Evolutionary conservation across 2,888 invertebrate genomes (phyloP).

Genomic region (Anorthoa munda): DNA sequence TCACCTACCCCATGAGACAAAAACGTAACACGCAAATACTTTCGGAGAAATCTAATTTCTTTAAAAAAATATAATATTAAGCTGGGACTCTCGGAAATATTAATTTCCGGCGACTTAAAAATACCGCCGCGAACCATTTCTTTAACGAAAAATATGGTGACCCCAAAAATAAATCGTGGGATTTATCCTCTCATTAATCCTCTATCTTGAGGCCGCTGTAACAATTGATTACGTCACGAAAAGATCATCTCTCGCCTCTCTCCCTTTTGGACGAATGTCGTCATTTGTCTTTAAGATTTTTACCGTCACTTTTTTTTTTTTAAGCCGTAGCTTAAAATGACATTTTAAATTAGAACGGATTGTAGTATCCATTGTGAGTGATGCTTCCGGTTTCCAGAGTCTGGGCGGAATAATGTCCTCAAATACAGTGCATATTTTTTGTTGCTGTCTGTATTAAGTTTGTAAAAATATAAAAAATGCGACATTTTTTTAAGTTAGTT

Average conservation of each 20-base stretch:
- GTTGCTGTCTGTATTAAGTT: background rate
- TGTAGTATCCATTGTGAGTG: slow-evolving; percentile 32
- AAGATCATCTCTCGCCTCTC: slow-evolving; percentile 57
- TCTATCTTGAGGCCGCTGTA: slow-evolving; percentile 53
- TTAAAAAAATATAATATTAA: slow-evolving; percentile 59
- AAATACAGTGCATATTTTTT: background rate
- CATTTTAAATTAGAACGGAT: slow-evolving; percentile 46
- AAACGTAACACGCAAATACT: slow-evolving; percentile 48
- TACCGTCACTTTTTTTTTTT: slow-evolving; percentile 38
- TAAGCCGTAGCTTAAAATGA: slow-evolving; percentile 42
- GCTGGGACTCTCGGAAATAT: slow-evolving; percentile 68
- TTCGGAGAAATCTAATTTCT: slow-evolving; percentile 59
- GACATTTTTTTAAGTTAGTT: background rate
- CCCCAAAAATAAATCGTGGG: slow-evolving; percentile 66
- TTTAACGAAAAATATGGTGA: slow-evolving; percentile 69
- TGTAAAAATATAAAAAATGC: background rate
- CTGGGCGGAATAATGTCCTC: background rate
- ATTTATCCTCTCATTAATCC: slow-evolving; percentile 71
- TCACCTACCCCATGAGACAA: slow-evolving; percentile 46
- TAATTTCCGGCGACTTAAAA: slow-evolving; percentile 76
- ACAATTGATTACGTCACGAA: slow-evolving; percentile 65
- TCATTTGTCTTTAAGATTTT: slow-evolving; percentile 52
- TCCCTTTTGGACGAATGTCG: slow-evolving; percentile 47
- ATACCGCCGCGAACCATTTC: slow-evolving; percentile 69
- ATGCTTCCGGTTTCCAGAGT: slow-evolving; percentile 16